Percentiles rank a stretch among this genome's conserved stretches.
phyloP scores from a whole-genome alignment of 2,888 invertebrate species.

The Yponomeuta cagnagella region DNA sequence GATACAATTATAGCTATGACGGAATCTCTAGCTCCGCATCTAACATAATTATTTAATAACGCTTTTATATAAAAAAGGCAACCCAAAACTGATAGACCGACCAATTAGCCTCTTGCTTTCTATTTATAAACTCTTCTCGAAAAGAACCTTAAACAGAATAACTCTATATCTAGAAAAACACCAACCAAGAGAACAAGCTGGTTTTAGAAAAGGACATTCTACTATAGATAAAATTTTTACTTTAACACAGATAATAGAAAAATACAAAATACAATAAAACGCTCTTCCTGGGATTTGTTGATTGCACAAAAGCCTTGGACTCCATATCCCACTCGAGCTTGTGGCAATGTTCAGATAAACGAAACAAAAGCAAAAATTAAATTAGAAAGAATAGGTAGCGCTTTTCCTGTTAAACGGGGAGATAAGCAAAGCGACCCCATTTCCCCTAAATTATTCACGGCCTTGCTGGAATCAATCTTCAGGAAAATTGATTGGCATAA shows the following conservation, averaged over 20 bases:
- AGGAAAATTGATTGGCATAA: not conserved
- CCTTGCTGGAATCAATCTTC: not conserved
- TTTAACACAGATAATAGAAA: not conserved
- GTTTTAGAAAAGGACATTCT: too few relatives aligned
- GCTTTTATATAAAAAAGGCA: too few relatives aligned
- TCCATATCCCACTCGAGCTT: not conserved
- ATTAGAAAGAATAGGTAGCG: not conserved
- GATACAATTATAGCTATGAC: too few relatives aligned
- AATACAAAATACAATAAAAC: not conserved
- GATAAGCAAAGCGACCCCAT: slow-evolving; percentile 8
- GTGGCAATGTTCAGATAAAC: not conserved
- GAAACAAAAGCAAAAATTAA: not conserved
- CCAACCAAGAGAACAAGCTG: too few relatives aligned
- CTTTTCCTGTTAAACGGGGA: not conserved
- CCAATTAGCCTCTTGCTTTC: too few relatives aligned
- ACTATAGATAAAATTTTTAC: not conserved
- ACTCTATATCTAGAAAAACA: too few relatives aligned
- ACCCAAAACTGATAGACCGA: too few relatives aligned
- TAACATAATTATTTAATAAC: too few relatives aligned
- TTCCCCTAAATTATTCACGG: slow-evolving; percentile 7
- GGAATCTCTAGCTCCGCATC: too few relatives aligned
- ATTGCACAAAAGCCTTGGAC: slow-evolving; percentile 3
- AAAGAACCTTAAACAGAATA: too few relatives aligned
- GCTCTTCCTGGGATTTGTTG: not conserved
- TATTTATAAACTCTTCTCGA: too few relatives aligned